Evolutionary conservation across 2,113 vertebrate species (phyloP).

Genomic region (Urocynchramus pylzowi): DNA sequence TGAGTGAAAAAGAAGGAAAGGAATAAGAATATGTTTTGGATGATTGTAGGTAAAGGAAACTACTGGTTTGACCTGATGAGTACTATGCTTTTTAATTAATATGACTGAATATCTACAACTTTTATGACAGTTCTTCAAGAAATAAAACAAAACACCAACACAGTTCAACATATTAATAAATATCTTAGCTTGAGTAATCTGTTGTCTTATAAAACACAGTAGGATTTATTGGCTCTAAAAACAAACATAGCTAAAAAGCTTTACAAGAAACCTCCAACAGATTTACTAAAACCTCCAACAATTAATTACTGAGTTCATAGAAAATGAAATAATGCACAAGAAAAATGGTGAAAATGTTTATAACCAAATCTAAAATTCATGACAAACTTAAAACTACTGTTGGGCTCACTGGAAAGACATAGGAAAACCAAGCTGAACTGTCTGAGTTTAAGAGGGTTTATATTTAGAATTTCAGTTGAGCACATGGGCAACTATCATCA

Average conservation of each 20-base stretch:
- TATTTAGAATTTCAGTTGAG: neutral
- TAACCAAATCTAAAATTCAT: neutral
- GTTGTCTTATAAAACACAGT: neutral
- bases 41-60: neutral
- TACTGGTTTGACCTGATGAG: neutral
- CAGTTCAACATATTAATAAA: neutral
- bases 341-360: neutral
- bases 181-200: neutral
- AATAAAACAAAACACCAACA: neutral
- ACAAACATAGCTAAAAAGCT: neutral
- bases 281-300: neutral
- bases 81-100: neutral
- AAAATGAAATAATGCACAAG: neutral
- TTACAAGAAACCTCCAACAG: neutral
- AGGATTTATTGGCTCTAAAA: slow-evolving; percentile 8
- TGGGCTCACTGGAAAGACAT: neutral
- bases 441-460: neutral
- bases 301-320: neutral
- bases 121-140: neutral
- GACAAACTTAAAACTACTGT: neutral
- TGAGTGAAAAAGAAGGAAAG: slow-evolving; percentile 20
- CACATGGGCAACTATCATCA: neutral
- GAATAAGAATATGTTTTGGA: neutral
- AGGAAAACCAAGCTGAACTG: neutral
- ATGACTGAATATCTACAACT: neutral